These are phyloP conservation scores for Pelochelys cantorii DNA, from an alignment of 2,797 vertebrate species.

Conservation along the genomic window DNA sequence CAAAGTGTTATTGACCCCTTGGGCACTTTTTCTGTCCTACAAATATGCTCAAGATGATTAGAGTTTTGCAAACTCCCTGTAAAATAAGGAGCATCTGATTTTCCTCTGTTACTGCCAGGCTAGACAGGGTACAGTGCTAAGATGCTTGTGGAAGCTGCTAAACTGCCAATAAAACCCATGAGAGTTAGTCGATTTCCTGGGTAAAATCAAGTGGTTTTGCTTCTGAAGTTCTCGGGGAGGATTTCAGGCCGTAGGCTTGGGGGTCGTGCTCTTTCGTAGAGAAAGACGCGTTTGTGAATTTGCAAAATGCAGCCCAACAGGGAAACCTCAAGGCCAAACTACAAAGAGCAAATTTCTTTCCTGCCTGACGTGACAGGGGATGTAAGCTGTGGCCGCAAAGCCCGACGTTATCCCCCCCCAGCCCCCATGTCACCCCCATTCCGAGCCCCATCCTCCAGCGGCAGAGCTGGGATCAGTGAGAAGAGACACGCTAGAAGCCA, in stretches of 20 bases:
- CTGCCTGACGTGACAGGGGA: background rate
- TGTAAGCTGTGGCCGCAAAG: fast-evolving
- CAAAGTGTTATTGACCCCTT: background rate
- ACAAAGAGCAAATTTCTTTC: background rate
- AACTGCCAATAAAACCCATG: fast-evolving
- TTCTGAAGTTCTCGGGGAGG: too few relatives aligned
- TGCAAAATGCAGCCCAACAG: background rate
- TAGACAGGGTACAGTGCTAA: fast-evolving
- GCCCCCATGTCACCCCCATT: background rate
- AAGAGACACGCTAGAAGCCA: too few relatives aligned
- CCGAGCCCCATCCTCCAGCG: background rate
- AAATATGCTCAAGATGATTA: background rate
- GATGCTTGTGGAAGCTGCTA: background rate
- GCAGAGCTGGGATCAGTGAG: background rate
- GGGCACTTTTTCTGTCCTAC: background rate
- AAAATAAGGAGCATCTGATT: background rate
- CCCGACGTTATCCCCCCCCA: fast-evolving
- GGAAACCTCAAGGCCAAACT: background rate
- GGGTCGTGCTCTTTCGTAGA: background rate
- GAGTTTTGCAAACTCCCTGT: too few relatives aligned
- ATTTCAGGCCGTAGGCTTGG: background rate
- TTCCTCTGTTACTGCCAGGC: background rate
- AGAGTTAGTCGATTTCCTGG: background rate
- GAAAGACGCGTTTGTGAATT: fast-evolving
- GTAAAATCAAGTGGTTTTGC: too few relatives aligned